These are phyloP conservation scores for Pseudochromis fuscus DNA, from an alignment of 2,797 vertebrate species.

Conservation along the genomic window DNA sequence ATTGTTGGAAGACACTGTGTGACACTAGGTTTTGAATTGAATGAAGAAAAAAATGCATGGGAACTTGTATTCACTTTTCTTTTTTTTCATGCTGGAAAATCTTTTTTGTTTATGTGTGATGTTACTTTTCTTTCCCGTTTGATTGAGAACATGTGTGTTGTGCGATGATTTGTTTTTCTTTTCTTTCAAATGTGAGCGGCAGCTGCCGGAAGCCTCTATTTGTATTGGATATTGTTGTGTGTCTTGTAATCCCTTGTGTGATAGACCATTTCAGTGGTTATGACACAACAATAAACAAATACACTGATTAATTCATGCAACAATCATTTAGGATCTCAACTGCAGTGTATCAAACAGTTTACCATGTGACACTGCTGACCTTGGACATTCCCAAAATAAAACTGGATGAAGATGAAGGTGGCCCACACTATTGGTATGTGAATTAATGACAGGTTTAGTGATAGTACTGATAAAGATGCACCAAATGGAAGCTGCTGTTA, in stretches of 20 bases:
- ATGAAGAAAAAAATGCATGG: slow-evolving; percentile 12
- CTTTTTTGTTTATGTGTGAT: slow-evolving; percentile 5
- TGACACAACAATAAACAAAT: slow-evolving; percentile 36
- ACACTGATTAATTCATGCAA: slow-evolving; percentile 1
- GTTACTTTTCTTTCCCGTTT: background rate
- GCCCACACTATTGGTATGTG: background rate
- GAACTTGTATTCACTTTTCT: too few species aligned
- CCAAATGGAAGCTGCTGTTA: background rate
- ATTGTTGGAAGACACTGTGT: slow-evolving; percentile 7
- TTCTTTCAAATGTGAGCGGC: slow-evolving; percentile 10
- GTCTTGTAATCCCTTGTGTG: slow-evolving; percentile 24
- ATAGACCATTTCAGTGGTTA: slow-evolving; percentile 13
- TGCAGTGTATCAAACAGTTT: background rate
- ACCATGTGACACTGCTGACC: slow-evolving; percentile 10
- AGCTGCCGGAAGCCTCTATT: slow-evolving; percentile 29
- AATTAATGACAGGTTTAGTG: background rate
- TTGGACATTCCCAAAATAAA: too few species aligned
- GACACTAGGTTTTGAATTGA: slow-evolving; percentile 4
- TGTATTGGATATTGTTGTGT: slow-evolving; percentile 24
- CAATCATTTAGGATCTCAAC: background rate
- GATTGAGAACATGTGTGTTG: slow-evolving; percentile 29
- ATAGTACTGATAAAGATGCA: background rate
- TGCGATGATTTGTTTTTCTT: slow-evolving; percentile 32
- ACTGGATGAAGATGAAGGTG: slow-evolving; percentile 2
- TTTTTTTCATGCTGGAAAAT: background rate